Percentiles rank a stretch among this genome's conserved stretches.
Conservation (phyloP, 2,797 vertebrate genomes). For the Cetoscarus ocellatus region DNA sequence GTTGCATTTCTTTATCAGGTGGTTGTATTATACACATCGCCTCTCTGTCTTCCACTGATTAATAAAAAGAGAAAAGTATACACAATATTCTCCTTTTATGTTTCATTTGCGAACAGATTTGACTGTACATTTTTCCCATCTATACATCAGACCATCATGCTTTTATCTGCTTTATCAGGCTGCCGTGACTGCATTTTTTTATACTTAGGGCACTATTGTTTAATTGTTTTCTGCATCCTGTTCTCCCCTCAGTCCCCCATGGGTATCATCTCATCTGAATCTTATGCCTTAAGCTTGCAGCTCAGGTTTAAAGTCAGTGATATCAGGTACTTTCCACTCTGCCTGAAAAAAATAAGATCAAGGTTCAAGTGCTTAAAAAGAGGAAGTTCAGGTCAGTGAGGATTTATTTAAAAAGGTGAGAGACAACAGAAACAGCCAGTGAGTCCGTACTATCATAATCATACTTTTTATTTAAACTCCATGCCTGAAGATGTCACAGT, state of each 20-base stretch:
- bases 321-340: constrained; percentile 65
- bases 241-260: constrained; percentile 22
- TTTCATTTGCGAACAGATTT: neutral
- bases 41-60: too few species aligned
- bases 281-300: constrained; percentile 9
- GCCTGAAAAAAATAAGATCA: constrained; percentile 38
- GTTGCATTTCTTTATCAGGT: too few species aligned
- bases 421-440: constrained; percentile 4
- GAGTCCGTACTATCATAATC: neutral
- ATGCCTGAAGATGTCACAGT: constrained; percentile 7
- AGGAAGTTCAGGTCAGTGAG: constrained; percentile 51
- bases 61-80: too few species aligned
- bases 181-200: constrained; percentile 30
- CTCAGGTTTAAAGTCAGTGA: constrained; percentile 28
- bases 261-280: constrained; percentile 30
- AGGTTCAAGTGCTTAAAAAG: constrained; percentile 32
- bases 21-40: too few species aligned
- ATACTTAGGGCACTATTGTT: constrained; percentile 52
- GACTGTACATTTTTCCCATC: neutral
- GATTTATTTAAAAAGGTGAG: constrained; percentile 17
- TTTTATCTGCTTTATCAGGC: constrained; percentile 12
- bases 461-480: neutral
- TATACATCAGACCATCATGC: neutral
- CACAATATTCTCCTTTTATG: neutral
- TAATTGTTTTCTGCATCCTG: constrained; percentile 68